Conservation (phyloP, 2,888 invertebrate genomes). For the Zaprionus bogoriensis region DNA sequence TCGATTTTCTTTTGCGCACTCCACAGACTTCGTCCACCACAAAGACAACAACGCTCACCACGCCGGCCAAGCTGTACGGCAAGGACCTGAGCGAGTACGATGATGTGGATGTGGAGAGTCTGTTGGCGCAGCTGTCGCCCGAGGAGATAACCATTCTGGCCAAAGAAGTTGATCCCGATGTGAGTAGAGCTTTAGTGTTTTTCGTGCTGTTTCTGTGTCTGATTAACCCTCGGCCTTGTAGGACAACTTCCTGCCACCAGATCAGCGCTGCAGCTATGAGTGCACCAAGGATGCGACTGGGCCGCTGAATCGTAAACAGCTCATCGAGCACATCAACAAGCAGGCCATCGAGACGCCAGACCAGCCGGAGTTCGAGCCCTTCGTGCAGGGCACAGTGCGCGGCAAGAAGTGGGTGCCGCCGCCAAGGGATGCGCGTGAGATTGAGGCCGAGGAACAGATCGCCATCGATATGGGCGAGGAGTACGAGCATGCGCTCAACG, state of each 20-base stretch:
- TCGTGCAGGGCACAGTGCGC: constrained; percentile 93
- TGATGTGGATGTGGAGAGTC: constrained; percentile 97
- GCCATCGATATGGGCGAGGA: constrained; percentile 96
- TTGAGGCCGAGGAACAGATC: constrained; percentile 95
- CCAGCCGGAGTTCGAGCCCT: constrained; percentile 97
- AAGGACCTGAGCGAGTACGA: constrained; percentile 95
- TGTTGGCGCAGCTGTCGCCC: constrained; percentile 94
- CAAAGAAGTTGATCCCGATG: constrained; percentile 99
- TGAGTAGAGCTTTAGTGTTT: constrained; percentile 85
- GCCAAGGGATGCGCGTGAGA: constrained; percentile 87
- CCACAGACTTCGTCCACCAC: constrained; percentile 94
- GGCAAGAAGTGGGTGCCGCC: constrained; percentile 96
- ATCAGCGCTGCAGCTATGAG: constrained; percentile 97
- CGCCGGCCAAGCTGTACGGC: constrained; percentile 94
- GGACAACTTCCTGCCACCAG: constrained; percentile 98
- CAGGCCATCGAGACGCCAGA: constrained; percentile 99
- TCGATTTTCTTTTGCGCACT: not conserved
- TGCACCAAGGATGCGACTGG: constrained; percentile 98
- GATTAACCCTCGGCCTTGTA: constrained; percentile 79
- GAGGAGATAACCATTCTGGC: constrained; percentile 98
- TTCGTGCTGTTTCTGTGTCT: accelerated
- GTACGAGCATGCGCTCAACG: constrained; percentile 94
- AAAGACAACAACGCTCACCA: constrained; percentile 94
- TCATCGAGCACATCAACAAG: constrained; percentile 98
- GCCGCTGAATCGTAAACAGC: constrained; percentile 95